Conservation (phyloP, 2,113 vertebrate genomes). For the Callipepla squamata region DNA sequence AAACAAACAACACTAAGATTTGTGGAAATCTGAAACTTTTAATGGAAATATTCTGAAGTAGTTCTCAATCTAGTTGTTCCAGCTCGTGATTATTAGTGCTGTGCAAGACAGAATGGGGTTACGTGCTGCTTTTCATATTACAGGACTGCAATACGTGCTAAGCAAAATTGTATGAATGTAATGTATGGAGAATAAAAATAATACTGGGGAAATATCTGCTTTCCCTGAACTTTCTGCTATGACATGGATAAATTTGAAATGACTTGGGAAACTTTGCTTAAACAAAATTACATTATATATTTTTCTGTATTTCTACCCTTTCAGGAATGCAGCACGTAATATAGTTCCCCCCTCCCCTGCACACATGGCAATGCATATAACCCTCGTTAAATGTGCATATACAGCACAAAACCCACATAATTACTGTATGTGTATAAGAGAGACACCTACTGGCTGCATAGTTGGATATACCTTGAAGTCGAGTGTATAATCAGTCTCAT, state of each 20-base stretch:
- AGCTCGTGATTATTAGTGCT: background rate
- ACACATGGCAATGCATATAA: background rate
- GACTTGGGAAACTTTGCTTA: background rate
- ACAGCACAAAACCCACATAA: background rate
- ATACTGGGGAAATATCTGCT: background rate
- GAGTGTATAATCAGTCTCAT: background rate
- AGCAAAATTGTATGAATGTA: background rate
- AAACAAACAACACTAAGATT: background rate
- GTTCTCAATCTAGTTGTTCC: background rate
- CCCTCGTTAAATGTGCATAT: background rate
- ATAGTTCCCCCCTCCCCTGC: background rate
- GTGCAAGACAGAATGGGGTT: background rate
- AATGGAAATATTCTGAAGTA: background rate
- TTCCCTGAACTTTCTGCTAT: background rate
- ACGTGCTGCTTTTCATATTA: accelerated
- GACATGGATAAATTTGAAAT: background rate
- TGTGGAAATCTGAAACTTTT: background rate
- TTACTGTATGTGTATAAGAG: slow-evolving; percentile 35
- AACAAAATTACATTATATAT: background rate
- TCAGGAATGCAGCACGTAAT: background rate
- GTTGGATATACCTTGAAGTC: background rate
- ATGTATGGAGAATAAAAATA: accelerated
- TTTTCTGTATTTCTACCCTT: background rate
- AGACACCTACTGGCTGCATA: slow-evolving; percentile 50
- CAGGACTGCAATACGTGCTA: background rate